Percentiles rank a stretch among this genome's conserved stretches.
Evolutionary conservation across 2,113 vertebrate species (phyloP).

Genomic region (Sceloporus tristichus): DNA sequence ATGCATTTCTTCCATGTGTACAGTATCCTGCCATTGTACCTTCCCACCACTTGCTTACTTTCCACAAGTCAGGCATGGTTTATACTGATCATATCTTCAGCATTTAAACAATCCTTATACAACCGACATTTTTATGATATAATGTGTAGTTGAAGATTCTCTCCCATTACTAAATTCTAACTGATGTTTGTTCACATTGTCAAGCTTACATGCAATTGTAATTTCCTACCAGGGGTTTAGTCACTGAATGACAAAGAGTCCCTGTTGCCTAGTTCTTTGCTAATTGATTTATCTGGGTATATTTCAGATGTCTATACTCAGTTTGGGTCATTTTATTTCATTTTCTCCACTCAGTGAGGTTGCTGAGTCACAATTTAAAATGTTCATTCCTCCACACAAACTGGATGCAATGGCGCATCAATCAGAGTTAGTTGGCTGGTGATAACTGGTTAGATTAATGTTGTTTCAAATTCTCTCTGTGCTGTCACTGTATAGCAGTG

Average conservation of each 20-base stretch:
- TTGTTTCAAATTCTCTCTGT: conserved; percentile 1
- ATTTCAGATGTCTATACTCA: background rate
- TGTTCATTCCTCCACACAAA: background rate
- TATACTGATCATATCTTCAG: too few species aligned
- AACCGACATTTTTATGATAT: background rate
- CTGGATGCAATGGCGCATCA: conserved; percentile 5
- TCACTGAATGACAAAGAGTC: background rate
- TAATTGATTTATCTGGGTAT: background rate
- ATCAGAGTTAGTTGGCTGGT: conserved; percentile 5
- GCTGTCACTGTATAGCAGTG: background rate
- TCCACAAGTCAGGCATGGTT: background rate
- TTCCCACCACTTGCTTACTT: background rate
- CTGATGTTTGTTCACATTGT: background rate
- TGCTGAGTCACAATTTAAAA: background rate
- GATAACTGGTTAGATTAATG: background rate
- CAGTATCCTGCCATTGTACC: background rate
- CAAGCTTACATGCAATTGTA: background rate
- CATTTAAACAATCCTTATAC: background rate
- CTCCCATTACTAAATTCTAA: background rate
- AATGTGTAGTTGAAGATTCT: background rate
- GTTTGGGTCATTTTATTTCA: background rate
- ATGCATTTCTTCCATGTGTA: too few species aligned
- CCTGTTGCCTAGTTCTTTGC: background rate
- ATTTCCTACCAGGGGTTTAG: background rate
- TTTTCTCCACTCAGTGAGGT: conserved; percentile 19